phyloP scores from a whole-genome alignment of 2,888 invertebrate genomes.

The Lumbricus terrestris region DNA sequence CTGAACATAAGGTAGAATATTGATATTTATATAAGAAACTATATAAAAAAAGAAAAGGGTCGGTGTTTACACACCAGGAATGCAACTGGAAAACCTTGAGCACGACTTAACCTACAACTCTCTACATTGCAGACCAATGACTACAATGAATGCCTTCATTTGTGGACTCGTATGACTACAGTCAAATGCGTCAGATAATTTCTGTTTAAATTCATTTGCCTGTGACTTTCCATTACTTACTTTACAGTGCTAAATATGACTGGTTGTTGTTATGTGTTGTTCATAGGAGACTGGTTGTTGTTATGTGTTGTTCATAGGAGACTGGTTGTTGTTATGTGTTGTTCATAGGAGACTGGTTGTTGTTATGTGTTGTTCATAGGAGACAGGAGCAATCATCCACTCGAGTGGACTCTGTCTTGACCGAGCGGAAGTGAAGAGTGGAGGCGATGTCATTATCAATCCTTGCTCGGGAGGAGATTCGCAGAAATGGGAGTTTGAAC shows the following conservation, averaged over 20 bases:
- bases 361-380: neutral
- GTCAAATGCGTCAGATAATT: neutral
- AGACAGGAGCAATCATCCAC: neutral
- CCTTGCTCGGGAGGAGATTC: conserved; percentile 48
- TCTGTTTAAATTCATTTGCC: neutral
- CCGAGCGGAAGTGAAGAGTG: conserved; percentile 45
- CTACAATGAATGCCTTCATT: no score
- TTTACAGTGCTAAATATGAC: neutral
- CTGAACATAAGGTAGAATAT: no score
- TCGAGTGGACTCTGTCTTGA: conserved; percentile 58
- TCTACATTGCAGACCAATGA: no score
- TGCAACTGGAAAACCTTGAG: no score
- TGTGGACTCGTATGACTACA: no score
- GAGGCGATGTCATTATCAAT: conserved; percentile 44
- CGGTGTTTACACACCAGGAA: no score
- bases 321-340: neutral
- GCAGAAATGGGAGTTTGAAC: conserved; percentile 57
- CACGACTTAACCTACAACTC: no score
- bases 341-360: neutral
- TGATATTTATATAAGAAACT: no score
- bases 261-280: neutral
- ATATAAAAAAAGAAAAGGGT: no score
- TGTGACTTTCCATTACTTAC: neutral
- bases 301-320: neutral
- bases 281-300: neutral